Evolutionary conservation across 2,797 vertebrate species (phyloP), one percentile per base, ranked within the genome.

Genomic region (Gambelia wislizenii): DNA sequence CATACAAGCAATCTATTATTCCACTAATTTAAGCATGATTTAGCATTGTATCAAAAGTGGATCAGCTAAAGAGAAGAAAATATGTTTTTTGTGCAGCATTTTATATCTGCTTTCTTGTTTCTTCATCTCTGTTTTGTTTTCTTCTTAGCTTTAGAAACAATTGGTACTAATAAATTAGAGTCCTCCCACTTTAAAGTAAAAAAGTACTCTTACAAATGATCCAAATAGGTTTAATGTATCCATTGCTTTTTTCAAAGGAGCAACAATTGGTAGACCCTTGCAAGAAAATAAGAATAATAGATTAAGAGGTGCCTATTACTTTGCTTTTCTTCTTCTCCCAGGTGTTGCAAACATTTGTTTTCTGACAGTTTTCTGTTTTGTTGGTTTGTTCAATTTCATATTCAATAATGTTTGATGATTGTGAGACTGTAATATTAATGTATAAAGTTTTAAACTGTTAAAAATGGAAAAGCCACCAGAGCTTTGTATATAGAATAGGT

Each of bases 361-460:
- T 39, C 83, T 54, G 22, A 36, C 12, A 70, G 36, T 39, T 36
- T 67, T 30, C n/a, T 70, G 27, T 39, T 74, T 25, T 78, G 30
- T 87, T 85, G 82, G 22, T 16, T 47, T 18, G 0, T 76, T 64
- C 20, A 36, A 0, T 88, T 93, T 76, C 42, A 20, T 27, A 64
- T 54, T 47, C 7, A 42, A 3, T 80, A 10, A 59, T 67, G 39
- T 75, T 59, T 82, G 42, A 22, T 81, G 64, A 90, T 87, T 91
- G 33, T 72, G 20, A 59, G n/a, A 44, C 6, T 76, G 12, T 77
- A 80, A 85, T 75, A 36, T 52, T 64, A 22, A 64, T 64, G 56
- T 83, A 27, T n/a, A 87, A 16, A 8, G 59, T 72, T 49, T 83
- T 61, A 47, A 88, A 39, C 27, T 6, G 47, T 54, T 36, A 47